Evolutionary conservation across 2,888 invertebrate genomes (phyloP).

Genomic region (Ophion obscuratus): DNA sequence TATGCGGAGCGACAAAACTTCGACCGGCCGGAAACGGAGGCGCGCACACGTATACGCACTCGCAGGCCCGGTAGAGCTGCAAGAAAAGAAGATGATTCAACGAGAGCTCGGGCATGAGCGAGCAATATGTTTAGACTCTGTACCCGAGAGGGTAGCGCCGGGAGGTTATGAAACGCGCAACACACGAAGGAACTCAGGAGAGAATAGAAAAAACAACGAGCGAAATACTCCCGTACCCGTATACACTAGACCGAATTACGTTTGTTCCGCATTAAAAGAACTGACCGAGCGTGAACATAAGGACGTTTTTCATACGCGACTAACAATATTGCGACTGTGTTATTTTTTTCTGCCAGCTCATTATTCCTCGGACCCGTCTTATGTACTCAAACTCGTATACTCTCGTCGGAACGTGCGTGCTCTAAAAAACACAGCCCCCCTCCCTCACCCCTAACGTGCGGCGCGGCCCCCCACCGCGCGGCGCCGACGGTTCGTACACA

Average conservation of each 20-base stretch:
- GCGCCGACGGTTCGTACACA: not conserved
- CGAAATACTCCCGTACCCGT: slow-evolving; percentile 16
- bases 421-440: slow-evolving; percentile 50
- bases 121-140: slow-evolving; percentile 40
- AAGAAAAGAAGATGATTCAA: not conserved
- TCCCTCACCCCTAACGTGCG: not conserved
- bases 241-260: slow-evolving; percentile 2
- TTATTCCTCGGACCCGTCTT: slow-evolving; percentile 25
- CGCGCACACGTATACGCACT: not conserved
- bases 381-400: slow-evolving; percentile 35
- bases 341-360: slow-evolving; percentile 48
- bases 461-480: not conserved
- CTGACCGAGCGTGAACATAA: not conserved
- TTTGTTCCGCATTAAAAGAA: not conserved
- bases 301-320: slow-evolving; percentile 11
- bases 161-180: slow-evolving; percentile 35
- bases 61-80: not conserved
- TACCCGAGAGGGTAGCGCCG: slow-evolving; percentile 13
- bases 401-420: slow-evolving; percentile 50
- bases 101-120: not conserved
- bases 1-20: slow-evolving; percentile 7
- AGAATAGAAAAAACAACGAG: not conserved
- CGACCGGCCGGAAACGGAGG: not conserved
- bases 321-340: slow-evolving; percentile 22
- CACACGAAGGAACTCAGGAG: not conserved